A percentile compares a stretch with the other conserved stretches of the same genome.
These are phyloP conservation scores for Atta cephalotes DNA, from an alignment of 1,140 invertebrate species.

Conservation along the genomic window DNA sequence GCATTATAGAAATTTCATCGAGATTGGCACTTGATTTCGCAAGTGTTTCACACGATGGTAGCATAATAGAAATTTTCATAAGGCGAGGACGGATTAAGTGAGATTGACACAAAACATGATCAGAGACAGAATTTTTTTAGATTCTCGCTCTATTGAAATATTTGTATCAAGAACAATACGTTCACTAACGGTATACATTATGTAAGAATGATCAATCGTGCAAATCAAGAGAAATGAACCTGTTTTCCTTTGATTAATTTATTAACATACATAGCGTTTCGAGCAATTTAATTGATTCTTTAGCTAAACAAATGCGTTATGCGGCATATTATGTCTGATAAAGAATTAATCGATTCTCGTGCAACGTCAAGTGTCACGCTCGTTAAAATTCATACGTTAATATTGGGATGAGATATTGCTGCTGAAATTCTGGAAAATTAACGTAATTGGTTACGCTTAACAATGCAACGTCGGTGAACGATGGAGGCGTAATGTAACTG, in stretches of 20 bases:
- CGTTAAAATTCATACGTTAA: background rate
- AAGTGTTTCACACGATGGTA: slow-evolving; percentile 59
- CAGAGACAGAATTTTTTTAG: background rate
- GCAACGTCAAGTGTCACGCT: background rate
- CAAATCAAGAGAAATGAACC: background rate
- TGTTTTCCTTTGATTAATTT: background rate
- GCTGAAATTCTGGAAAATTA: slow-evolving; percentile 49
- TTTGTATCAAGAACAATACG: background rate
- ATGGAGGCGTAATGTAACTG: slow-evolving; percentile 37
- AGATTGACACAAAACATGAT: slow-evolving; percentile 22
- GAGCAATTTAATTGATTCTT: too few relatives aligned
- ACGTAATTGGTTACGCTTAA: slow-evolving; percentile 43
- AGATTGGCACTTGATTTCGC: slow-evolving; percentile 51
- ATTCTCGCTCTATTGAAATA: background rate
- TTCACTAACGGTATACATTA: slow-evolving; percentile 1
- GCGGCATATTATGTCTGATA: background rate
- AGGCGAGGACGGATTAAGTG: slow-evolving; percentile 37
- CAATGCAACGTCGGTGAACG: slow-evolving; percentile 26
- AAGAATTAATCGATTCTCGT: background rate
- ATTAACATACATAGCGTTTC: too few relatives aligned
- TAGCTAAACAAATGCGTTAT: background rate
- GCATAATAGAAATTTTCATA: slow-evolving; percentile 13
- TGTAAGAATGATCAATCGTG: background rate
- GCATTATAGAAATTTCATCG: slow-evolving; percentile 50
- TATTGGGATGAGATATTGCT: background rate